Percentiles rank a stretch among this genome's conserved stretches.
These are phyloP conservation scores for Meganola albula DNA, from an alignment of 2,888 invertebrate genomes.

Conservation along the genomic window DNA sequence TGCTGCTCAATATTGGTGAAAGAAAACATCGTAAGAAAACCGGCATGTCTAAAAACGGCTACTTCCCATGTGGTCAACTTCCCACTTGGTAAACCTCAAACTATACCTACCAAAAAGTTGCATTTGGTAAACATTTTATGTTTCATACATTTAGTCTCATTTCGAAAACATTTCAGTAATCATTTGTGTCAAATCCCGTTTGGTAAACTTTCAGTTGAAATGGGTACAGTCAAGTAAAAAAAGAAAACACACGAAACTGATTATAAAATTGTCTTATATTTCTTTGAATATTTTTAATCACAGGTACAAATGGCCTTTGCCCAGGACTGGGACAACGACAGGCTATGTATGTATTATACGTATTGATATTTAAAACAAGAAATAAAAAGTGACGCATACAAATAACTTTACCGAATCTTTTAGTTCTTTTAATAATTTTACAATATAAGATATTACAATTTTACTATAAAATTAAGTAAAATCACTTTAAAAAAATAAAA, in stretches of 20 bases:
- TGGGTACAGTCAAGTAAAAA: slow-evolving; percentile 3
- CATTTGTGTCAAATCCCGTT: slow-evolving; percentile 7
- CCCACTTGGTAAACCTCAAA: slow-evolving; percentile 7
- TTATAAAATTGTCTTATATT: too few relatives aligned
- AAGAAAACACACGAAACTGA: too few relatives aligned
- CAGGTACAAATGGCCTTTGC: background rate
- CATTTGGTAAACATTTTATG: slow-evolving; percentile 1
- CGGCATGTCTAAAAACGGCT: too few relatives aligned
- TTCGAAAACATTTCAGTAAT: slow-evolving; percentile 6
- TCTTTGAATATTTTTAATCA: slow-evolving; percentile 1
- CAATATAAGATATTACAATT: too few relatives aligned
- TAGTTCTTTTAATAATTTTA: too few relatives aligned
- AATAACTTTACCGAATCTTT: too few relatives aligned
- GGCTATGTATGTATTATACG: background rate
- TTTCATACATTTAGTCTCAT: slow-evolving; percentile 6
- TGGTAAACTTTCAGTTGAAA: slow-evolving; percentile 8
- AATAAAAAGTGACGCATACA: slow-evolving; percentile 1
- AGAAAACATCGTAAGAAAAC: too few relatives aligned
- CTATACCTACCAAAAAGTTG: slow-evolving; percentile 6
- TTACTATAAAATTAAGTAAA: too few relatives aligned
- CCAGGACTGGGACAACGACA: too few relatives aligned
- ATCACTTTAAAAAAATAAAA: too few relatives aligned
- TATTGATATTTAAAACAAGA: background rate
- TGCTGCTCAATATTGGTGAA: too few relatives aligned
- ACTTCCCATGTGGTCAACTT: too few relatives aligned